Conservation (phyloP, 2,888 invertebrate genomes). For the Muscina levida region DNA sequence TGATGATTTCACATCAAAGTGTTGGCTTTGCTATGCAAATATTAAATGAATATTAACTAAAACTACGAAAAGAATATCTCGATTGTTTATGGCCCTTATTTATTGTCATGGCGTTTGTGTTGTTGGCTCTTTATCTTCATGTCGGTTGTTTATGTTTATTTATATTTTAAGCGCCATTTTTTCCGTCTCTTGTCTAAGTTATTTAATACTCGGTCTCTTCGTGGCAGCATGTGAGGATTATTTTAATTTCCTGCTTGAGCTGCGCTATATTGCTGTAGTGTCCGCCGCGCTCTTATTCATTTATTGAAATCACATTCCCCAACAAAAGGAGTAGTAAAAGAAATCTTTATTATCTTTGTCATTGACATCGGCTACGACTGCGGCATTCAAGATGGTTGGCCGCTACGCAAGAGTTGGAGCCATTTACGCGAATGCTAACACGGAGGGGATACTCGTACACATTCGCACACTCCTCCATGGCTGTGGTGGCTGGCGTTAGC, state of each 20-base stretch:
- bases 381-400: constrained; percentile 21
- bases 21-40: background rate
- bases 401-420: background rate
- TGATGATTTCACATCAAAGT: background rate
- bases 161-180: constrained; percentile 37
- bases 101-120: constrained; percentile 33
- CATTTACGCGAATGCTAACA: background rate
- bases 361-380: background rate
- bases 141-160: constrained; percentile 58
- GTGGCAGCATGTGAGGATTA: background rate
- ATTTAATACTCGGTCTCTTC: too few relatives aligned
- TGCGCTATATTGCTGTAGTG: background rate
- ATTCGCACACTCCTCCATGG: constrained; percentile 48
- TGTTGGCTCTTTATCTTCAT: constrained; percentile 52
- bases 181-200: background rate
- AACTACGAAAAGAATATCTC: background rate
- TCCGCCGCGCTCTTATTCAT: background rate
- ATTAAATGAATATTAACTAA: background rate
- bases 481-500: constrained; percentile 58
- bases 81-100: constrained; percentile 23
- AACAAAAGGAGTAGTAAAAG: constrained; percentile 44
- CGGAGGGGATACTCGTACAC: background rate
- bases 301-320: constrained; percentile 16
- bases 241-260: constrained; percentile 58
- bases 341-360: constrained; percentile 20